Evolutionary conservation across 2,888 invertebrate species (phyloP).

Genomic region (Clitarchus hookeri): DNA sequence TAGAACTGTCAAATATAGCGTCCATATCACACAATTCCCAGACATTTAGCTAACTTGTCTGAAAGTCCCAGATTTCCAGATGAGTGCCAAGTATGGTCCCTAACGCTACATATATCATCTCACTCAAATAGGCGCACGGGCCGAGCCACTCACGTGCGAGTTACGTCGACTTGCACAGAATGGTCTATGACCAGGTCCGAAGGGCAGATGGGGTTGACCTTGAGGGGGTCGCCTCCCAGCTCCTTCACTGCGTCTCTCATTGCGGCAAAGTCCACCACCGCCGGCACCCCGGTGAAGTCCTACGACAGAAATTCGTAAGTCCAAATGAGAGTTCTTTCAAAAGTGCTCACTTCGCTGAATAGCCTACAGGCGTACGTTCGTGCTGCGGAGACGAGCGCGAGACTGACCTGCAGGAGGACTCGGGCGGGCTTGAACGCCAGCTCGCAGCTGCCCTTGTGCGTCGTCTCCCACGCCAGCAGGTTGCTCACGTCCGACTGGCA

Average conservation of each 20-base stretch:
- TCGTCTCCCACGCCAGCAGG: conserved; percentile 85
- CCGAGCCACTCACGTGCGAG: conserved; percentile 67
- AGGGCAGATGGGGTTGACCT: conserved; percentile 96
- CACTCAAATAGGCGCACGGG: too few relatives aligned
- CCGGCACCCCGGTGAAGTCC: conserved; percentile 97
- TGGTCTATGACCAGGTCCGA: conserved; percentile 98
- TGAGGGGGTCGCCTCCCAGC: conserved; percentile 86
- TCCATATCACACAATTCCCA: too few relatives aligned
- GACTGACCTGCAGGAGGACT: conserved; percentile 94
- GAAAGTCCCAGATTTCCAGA: too few relatives aligned
- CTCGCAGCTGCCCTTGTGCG: conserved; percentile 80
- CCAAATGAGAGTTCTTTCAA: too few relatives aligned
- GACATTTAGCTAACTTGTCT: too few relatives aligned
- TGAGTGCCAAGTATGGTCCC: too few relatives aligned
- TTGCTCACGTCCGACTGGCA: conserved; percentile 82
- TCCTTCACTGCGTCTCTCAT: conserved; percentile 94
- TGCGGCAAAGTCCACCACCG: conserved; percentile 97
- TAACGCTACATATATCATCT: too few relatives aligned
- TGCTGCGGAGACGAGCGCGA: too few relatives aligned
- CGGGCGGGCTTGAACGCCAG: conserved; percentile 95
- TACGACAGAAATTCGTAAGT: conserved; percentile 56
- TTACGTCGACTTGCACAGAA: conserved; percentile 95
- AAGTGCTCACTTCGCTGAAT: too few relatives aligned
- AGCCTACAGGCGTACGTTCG: too few relatives aligned
- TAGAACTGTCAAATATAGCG: too few relatives aligned